phyloP scores from a whole-genome alignment of 2,888 invertebrate genomes.

The Noctua janthina region DNA sequence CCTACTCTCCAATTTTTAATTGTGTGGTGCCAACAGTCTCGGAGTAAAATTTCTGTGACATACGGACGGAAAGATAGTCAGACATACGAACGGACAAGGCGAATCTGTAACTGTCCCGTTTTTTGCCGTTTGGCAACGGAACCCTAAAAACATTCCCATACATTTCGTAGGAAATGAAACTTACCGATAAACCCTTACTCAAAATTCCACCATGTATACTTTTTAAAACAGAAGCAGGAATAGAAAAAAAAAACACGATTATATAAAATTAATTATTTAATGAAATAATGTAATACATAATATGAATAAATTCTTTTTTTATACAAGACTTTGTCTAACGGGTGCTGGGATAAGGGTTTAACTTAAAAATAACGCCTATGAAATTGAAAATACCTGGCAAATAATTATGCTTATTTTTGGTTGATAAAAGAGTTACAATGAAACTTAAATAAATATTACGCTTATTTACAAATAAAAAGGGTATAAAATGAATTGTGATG shows the following conservation, averaged over 20 bases:
- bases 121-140: neutral
- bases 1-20: neutral
- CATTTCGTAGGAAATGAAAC: neutral
- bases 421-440: constrained; percentile 37
- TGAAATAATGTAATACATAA: constrained; percentile 61
- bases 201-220: neutral
- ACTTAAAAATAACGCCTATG: constrained; percentile 31
- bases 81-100: neutral
- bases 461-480: constrained; percentile 66
- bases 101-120: neutral
- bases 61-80: neutral
- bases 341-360: constrained; percentile 26
- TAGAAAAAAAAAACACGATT: constrained; percentile 16
- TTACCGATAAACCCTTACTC: neutral
- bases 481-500: constrained; percentile 41
- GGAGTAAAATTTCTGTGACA: neutral
- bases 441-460: constrained; percentile 57
- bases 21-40: neutral
- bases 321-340: constrained; percentile 45
- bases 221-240: neutral
- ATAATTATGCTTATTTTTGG: constrained; percentile 28
- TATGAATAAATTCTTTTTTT: constrained; percentile 57
- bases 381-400: constrained; percentile 31
- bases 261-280: constrained; percentile 60
- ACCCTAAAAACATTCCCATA: neutral